Percentiles rank a stretch among this genome's conserved stretches.
phyloP scores from a whole-genome alignment of 2,797 vertebrate genomes.

The Acipenser oxyrinchus region DNA sequence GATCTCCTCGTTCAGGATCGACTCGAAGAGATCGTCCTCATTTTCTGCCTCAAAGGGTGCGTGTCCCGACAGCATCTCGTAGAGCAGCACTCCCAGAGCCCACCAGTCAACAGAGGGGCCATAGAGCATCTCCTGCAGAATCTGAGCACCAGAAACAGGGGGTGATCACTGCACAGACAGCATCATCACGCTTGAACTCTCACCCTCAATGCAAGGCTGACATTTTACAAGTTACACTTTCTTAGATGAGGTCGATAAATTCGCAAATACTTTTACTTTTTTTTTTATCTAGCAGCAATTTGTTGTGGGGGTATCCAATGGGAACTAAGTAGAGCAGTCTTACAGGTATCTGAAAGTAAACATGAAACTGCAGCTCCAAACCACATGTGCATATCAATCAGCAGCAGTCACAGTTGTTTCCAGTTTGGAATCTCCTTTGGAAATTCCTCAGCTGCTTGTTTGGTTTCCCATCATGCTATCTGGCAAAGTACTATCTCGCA shows the following conservation, averaged over 20 bases:
- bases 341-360: too few relatives aligned
- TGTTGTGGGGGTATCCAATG: too few relatives aligned
- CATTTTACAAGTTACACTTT: too few relatives aligned
- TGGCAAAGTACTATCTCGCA: background rate
- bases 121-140: conserved; percentile 91
- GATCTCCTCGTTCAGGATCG: conserved; percentile 88
- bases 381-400: too few relatives aligned
- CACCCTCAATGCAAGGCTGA: too few relatives aligned
- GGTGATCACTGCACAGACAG: background rate
- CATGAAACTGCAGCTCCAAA: too few relatives aligned
- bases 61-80: conserved; percentile 93
- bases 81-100: conserved; percentile 91
- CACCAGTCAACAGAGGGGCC: conserved; percentile 95
- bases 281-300: too few relatives aligned
- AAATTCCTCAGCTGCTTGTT: background rate
- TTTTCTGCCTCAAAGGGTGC: conserved; percentile 95
- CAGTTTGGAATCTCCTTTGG: background rate
- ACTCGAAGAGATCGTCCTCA: conserved; percentile 92
- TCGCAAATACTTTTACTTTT: too few relatives aligned
- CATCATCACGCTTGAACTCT: too few relatives aligned
- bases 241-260: too few relatives aligned
- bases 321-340: too few relatives aligned
- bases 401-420: background rate
- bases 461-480: background rate
- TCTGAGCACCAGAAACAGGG: conserved; percentile 49